These are phyloP conservation scores for Caenorhabditis sp. DNA, from an alignment of 2,888 invertebrate species.

Conservation along the genomic window DNA sequence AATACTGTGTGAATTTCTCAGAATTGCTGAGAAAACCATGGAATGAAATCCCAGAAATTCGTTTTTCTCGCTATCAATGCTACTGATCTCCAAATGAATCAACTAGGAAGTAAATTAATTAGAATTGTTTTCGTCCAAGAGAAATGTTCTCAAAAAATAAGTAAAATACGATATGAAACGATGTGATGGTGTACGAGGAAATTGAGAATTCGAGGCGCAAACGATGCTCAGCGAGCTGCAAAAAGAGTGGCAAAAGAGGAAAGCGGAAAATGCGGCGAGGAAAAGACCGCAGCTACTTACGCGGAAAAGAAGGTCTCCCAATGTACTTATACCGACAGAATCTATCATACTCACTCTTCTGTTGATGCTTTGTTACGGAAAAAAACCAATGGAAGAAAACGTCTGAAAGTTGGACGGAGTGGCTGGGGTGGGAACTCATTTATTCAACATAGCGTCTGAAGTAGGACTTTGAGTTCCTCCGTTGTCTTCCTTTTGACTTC, in stretches of 20 bases:
- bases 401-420: too few species aligned
- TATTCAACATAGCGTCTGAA: slow-evolving; percentile 46
- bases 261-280: slow-evolving; percentile 50
- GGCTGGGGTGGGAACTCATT: slow-evolving; percentile 34
- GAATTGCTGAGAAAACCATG: slow-evolving; percentile 17
- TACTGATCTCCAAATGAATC: neutral
- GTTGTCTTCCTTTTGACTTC: slow-evolving; percentile 1
- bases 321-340: slow-evolving; percentile 60
- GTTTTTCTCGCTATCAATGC: slow-evolving; percentile 8
- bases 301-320: slow-evolving; percentile 38
- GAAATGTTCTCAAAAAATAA: neutral
- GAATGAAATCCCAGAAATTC: slow-evolving; percentile 2
- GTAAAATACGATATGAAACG: neutral
- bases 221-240: slow-evolving; percentile 55
- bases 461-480: slow-evolving; percentile 15
- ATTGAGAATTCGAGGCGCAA: slow-evolving; percentile 42
- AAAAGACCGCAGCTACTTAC: slow-evolving; percentile 57
- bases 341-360: slow-evolving; percentile 46
- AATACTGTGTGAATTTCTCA: slow-evolving; percentile 6
- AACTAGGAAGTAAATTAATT: slow-evolving; percentile 23
- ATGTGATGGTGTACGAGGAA: slow-evolving; percentile 39
- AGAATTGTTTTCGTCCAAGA: neutral
- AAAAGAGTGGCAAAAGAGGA: slow-evolving; percentile 52
- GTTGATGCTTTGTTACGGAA: slow-evolving; percentile 27
- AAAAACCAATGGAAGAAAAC: neutral